Conservation (phyloP, 2,888 invertebrate species). For the Xiphydria camelus region DNA sequence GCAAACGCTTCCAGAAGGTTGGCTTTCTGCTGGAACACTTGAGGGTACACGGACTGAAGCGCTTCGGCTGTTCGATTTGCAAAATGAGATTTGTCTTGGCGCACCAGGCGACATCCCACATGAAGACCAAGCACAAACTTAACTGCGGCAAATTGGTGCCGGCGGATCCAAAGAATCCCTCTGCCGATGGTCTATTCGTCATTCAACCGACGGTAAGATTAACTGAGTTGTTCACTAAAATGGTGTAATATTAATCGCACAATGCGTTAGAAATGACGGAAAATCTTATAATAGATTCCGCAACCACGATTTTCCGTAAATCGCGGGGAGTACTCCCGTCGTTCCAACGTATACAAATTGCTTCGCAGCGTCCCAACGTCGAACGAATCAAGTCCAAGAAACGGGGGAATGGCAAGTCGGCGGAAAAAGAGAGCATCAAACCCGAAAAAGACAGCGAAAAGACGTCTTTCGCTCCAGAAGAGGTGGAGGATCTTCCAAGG, state of each 20-base stretch:
- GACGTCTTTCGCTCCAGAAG: constrained; percentile 61
- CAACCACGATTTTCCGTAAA: too few relatives aligned
- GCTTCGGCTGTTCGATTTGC: constrained; percentile 67
- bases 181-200: constrained; percentile 60
- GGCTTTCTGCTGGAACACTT: constrained; percentile 63
- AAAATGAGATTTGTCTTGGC: constrained; percentile 46
- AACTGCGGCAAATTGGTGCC: constrained; percentile 55
- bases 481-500: constrained; percentile 68
- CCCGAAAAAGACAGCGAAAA: constrained; percentile 34
- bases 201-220: constrained; percentile 55
- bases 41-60: constrained; percentile 63
- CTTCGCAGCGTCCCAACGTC: too few relatives aligned
- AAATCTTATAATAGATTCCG: too few relatives aligned
- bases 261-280: not conserved
- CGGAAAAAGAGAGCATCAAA: constrained; percentile 30
- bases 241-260: not conserved
- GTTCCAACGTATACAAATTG: too few relatives aligned
- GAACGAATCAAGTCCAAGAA: too few relatives aligned
- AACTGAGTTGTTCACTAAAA: constrained; percentile 1
- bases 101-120: constrained; percentile 57
- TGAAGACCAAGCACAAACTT: constrained; percentile 61
- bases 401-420: constrained; percentile 30
- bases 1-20: constrained; percentile 56
- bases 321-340: too few relatives aligned
- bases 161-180: constrained; percentile 57